Percentiles rank a stretch among this genome's conserved stretches.
These are phyloP conservation scores for Drosophila siamana DNA, from an alignment of 2,888 invertebrate species.

Conservation along the genomic window DNA sequence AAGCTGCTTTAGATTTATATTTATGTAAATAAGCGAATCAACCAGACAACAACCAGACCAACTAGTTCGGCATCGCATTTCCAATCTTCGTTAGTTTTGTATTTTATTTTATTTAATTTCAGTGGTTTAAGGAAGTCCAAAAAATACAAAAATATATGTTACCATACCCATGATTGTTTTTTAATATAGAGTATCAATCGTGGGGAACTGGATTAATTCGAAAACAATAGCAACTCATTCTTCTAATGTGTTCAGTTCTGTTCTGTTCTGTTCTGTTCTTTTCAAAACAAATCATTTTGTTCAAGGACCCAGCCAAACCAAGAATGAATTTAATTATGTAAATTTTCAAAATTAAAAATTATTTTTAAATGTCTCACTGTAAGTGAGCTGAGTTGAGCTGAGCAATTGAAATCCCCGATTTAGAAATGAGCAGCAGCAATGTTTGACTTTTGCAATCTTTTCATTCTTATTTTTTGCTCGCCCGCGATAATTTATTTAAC, in stretches of 20 bases:
- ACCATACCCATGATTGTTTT: slow-evolving; percentile 2
- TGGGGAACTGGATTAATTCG: slow-evolving; percentile 3
- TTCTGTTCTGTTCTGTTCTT: background rate
- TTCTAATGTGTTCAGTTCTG: background rate
- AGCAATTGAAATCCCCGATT: slow-evolving; percentile 2
- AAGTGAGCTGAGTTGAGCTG: background rate
- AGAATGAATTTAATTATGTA: slow-evolving; percentile 1
- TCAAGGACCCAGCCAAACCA: slow-evolving; percentile 10
- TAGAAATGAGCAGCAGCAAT: slow-evolving; percentile 4
- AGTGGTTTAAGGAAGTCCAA: slow-evolving; percentile 41
- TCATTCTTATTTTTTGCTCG: background rate
- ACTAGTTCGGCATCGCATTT: slow-evolving; percentile 47
- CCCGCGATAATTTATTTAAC: slow-evolving; percentile 15
- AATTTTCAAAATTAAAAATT: slow-evolving; percentile 5
- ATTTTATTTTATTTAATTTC: background rate
- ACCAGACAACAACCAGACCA: slow-evolving; percentile 49
- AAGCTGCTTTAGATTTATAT: slow-evolving; percentile 70
- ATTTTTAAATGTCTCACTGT: background rate
- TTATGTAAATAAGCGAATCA: slow-evolving; percentile 62
- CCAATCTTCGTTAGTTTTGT: slow-evolving; percentile 13
- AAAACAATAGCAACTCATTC: slow-evolving; percentile 14
- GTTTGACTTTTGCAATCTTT: slow-evolving; percentile 8
- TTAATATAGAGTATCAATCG: slow-evolving; percentile 20
- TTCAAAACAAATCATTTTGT: slow-evolving; percentile 6
- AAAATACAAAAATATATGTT: background rate